Evolutionary conservation across 2,113 vertebrate genomes (phyloP), one percentile per base, ranked within the genome.

Genomic region (Drymodes brunneopygia): DNA sequence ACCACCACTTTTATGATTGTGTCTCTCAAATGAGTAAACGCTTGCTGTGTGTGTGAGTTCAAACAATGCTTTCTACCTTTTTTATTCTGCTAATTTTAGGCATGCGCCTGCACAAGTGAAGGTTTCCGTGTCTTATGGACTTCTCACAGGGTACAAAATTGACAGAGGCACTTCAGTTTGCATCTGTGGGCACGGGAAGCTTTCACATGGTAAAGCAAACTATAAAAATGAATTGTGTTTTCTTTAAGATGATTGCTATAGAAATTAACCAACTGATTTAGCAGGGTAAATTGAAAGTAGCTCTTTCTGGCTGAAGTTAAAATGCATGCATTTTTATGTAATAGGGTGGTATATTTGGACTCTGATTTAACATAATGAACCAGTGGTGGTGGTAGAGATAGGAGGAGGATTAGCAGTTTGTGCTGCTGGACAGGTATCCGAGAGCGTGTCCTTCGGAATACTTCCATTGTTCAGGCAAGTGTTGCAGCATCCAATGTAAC

Each of bases 381-480:
- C 48, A 9, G 36, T n/a, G 83, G 81, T 95, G 53, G 72, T 94
- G 51, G 90, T 70, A 38, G 61, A 65, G 90, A 45, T 81, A 57
- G 88, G 58, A 77, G 85, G 71, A 89, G 75, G 74, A 53, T 92
- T 89, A 94, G 61, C 36, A 85, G 73, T 92, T 94, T 95, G 67
- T 86, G 90, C 80, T 96, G 69, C 86, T 82, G 73, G 87, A 57
- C 91, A 94, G 96, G 88, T 97, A 73, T 35, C 75, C 1, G 2
- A 27, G 75, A 84, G 79, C 6, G 2, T 78, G 88, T 97, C 88
- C 91, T 70, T 92, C 70, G 60, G 95, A 97, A 74, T 72, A 51
- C 82, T 96, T 88, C 96, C 92, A 92, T 92, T 96, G 93, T 94
- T 92, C 90, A 70, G 47, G 69, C 86, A 54, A 40, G 51, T 86